Conservation (phyloP, 2,797 vertebrate genomes). For the Coranthus polyacanthus region DNA sequence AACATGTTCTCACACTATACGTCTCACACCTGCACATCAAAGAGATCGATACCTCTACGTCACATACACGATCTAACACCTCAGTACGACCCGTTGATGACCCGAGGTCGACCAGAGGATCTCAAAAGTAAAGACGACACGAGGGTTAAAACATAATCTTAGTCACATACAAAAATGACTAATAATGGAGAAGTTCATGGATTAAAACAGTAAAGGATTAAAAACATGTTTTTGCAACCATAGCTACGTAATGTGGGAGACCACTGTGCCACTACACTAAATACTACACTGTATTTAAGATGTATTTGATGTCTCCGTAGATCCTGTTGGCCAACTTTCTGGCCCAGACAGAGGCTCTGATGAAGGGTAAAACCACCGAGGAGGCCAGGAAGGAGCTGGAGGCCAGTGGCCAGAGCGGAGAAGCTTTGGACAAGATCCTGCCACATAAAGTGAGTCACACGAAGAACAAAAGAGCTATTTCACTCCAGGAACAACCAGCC, state of each 20-base stretch:
- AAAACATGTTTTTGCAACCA: background rate
- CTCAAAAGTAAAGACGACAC: too few relatives aligned
- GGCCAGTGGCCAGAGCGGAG: slow-evolving; percentile 87
- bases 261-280: background rate
- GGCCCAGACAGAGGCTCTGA: slow-evolving; percentile 97
- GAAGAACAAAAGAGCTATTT: background rate
- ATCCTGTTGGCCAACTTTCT: slow-evolving; percentile 96
- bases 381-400: slow-evolving; percentile 94
- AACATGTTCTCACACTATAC: too few relatives aligned
- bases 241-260: background rate
- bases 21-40: too few relatives aligned
- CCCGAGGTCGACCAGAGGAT: too few relatives aligned
- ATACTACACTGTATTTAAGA: background rate
- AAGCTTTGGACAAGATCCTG: slow-evolving; percentile 91
- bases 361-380: slow-evolving; percentile 94
- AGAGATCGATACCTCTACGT: too few relatives aligned
- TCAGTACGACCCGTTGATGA: too few relatives aligned
- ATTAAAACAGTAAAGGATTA: background rate
- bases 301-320: slow-evolving; percentile 73
- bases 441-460: slow-evolving; percentile 92
- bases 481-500: background rate
- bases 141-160: background rate
- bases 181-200: background rate
- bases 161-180: background rate
- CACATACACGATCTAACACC: too few relatives aligned